Conservation (phyloP, 2,113 vertebrate species). For the Carassius carassius region DNA sequence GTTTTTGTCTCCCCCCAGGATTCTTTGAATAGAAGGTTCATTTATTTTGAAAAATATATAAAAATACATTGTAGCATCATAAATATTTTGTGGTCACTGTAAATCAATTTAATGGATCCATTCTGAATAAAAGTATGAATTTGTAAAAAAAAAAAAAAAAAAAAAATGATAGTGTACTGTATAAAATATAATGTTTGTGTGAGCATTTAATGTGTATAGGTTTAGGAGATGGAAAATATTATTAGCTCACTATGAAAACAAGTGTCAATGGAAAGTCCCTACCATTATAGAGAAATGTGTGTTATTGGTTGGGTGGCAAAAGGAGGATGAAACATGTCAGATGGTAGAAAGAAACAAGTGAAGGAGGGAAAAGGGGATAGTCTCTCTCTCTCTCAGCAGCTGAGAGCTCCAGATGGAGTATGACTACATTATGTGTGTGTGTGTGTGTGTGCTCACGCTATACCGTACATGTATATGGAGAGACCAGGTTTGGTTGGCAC, state of each 20-base stretch:
- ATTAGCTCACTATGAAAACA: neutral
- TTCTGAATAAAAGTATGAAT: neutral
- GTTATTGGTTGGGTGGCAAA: conserved; percentile 1
- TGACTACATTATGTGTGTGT: neutral
- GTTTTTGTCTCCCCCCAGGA: neutral
- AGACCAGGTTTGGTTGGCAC: neutral
- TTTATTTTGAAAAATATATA: neutral
- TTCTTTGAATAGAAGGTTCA: neutral
- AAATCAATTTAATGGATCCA: neutral
- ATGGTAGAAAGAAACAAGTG: conserved; percentile 54
- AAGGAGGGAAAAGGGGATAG: neutral
- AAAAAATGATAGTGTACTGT: neutral
- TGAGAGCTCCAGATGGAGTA: conserved; percentile 48
- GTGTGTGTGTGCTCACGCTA: neutral
- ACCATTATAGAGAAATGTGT: neutral
- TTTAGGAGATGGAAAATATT: neutral
- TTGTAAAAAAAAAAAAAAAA: no score
- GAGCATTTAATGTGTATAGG: neutral
- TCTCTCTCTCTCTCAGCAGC: conserved; percentile 22
- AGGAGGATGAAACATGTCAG: conserved; percentile 50
- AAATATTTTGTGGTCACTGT: neutral
- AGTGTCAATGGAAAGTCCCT: neutral
- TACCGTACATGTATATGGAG: conserved; percentile 8
- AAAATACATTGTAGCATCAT: no score
- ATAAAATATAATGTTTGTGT: neutral